Percentiles rank a stretch among this genome's conserved stretches.
These are phyloP conservation scores for Caretta caretta DNA, from an alignment of 2,113 vertebrate species.

Conservation along the genomic window DNA sequence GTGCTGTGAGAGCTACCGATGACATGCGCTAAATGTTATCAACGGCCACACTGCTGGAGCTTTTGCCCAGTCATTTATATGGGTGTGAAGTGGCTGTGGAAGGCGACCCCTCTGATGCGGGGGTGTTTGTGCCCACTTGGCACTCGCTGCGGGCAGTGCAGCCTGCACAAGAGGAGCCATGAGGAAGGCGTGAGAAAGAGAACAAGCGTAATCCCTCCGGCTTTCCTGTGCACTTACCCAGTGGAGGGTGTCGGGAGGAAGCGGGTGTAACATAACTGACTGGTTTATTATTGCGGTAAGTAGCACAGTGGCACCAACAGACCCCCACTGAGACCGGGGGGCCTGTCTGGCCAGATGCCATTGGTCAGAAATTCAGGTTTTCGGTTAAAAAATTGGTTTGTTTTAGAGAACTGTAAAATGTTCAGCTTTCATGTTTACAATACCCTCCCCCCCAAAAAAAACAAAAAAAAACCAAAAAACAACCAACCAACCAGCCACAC, in stretches of 20 bases:
- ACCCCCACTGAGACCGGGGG: background rate
- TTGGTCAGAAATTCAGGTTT: background rate
- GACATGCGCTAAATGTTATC: background rate
- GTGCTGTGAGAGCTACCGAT: background rate
- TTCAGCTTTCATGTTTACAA: background rate
- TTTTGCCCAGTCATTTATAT: background rate
- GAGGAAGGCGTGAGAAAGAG: background rate
- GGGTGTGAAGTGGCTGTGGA: background rate
- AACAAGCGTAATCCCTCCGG: background rate
- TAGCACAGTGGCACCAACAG: background rate
- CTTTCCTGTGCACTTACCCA: background rate
- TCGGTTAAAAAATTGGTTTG: background rate
- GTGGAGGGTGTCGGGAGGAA: background rate
- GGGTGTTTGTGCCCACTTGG: background rate
- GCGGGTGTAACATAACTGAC: background rate
- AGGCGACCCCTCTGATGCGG: background rate
- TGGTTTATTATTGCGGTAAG: background rate
- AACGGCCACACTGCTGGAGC: too few species aligned
- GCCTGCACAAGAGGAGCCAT: background rate
- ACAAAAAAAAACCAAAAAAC: too few species aligned
- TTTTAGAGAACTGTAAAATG: background rate
- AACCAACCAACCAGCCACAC: background rate
- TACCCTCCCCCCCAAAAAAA: background rate
- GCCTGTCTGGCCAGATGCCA: background rate
- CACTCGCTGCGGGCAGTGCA: background rate